Conservation (phyloP, 2,797 vertebrate genomes). For the Tympanoctomys barrerae region DNA sequence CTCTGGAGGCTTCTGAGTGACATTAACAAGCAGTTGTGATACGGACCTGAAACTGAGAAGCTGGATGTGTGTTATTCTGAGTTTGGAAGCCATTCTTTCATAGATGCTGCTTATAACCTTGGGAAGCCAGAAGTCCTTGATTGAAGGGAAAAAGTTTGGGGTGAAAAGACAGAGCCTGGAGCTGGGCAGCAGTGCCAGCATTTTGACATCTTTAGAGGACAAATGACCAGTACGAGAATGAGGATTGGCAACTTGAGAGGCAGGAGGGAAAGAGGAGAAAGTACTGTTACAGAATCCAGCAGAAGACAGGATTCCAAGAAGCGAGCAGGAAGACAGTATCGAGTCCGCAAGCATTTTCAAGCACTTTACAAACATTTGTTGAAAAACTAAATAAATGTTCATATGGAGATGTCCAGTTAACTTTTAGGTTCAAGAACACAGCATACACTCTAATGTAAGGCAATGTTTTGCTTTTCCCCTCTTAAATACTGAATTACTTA, state of each 20-base stretch:
- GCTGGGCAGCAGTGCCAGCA: not conserved
- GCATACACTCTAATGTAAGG: not conserved
- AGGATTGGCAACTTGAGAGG: not conserved
- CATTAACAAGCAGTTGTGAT: not conserved
- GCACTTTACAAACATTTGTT: not conserved
- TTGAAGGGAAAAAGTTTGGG: not conserved
- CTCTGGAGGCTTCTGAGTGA: not conserved
- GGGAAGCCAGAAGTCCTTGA: not conserved
- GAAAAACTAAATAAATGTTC: not conserved
- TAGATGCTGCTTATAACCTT: not conserved
- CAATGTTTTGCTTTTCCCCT: not conserved
- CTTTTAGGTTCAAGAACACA: not conserved
- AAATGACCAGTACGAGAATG: not conserved
- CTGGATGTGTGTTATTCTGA: not conserved
- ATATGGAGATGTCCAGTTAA: not conserved
- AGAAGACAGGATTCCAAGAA: not conserved
- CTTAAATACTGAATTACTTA: not conserved
- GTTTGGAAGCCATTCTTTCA: constrained; percentile 1
- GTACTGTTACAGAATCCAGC: not conserved
- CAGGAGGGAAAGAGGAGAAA: not conserved
- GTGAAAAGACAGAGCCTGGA: not conserved
- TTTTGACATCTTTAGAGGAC: not conserved
- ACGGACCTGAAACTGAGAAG: not conserved
- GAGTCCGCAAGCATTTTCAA: not conserved
- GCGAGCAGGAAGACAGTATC: not conserved